phyloP scores from a whole-genome alignment of 2,797 vertebrate genomes.

The Pantherophis alleghaniensis region DNA sequence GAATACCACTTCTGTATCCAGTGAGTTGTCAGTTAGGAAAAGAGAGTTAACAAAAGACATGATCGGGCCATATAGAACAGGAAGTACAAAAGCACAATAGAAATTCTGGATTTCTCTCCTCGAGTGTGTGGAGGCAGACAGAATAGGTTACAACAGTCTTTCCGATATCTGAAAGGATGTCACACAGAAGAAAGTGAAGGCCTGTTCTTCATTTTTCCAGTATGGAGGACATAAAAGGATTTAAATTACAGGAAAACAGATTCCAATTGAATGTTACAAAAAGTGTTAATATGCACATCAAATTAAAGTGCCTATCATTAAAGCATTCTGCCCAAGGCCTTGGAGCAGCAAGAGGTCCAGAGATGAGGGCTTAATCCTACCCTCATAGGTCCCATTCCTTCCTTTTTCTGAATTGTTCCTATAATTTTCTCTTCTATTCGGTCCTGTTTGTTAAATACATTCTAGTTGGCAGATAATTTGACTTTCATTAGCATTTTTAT shows the following conservation, averaged over 20 bases:
- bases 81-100: background rate
- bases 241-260: background rate
- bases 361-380: background rate
- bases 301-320: background rate
- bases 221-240: background rate
- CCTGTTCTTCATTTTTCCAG: background rate
- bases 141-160: background rate
- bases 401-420: background rate
- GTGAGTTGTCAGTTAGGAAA: background rate
- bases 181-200: background rate
- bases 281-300: background rate
- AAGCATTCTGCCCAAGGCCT: background rate
- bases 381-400: background rate
- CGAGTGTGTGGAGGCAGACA: background rate
- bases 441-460: background rate
- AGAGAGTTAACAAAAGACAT: background rate
- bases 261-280: background rate
- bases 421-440: background rate
- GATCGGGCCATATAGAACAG: background rate
- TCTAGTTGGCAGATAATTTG: background rate
- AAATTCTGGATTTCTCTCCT: background rate
- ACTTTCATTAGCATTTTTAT: background rate
- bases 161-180: background rate
- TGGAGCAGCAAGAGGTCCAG: background rate
- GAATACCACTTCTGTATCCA: background rate